phyloP scores from a whole-genome alignment of 2,113 vertebrate genomes.

The Eidolon helvum region DNA sequence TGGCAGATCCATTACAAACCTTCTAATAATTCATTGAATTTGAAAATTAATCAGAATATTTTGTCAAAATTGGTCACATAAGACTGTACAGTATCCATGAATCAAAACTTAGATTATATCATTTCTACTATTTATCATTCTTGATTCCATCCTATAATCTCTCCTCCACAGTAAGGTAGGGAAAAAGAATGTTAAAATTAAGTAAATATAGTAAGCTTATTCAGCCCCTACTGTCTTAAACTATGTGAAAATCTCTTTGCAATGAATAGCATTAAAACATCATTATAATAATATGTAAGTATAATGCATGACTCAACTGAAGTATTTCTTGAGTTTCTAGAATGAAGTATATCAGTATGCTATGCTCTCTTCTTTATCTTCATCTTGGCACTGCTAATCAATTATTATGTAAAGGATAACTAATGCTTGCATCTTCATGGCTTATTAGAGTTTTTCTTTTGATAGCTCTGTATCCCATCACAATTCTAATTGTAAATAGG shows the following conservation, averaged over 20 bases:
- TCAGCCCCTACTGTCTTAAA: not conserved
- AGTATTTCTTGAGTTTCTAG: not conserved
- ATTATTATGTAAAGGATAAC: not conserved
- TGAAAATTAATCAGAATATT: not conserved
- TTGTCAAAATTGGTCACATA: not conserved
- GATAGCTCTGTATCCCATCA: not conserved
- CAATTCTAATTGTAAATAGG: not conserved
- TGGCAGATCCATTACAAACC: not conserved
- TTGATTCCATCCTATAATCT: not conserved
- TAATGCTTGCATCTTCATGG: not conserved
- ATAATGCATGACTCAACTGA: not conserved
- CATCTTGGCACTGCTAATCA: not conserved
- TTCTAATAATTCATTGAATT: not conserved
- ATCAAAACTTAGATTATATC: not conserved
- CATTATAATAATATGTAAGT: not conserved
- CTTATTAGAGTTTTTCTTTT: not conserved
- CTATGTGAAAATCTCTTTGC: not conserved
- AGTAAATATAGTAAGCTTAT: not conserved
- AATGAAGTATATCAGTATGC: not conserved
- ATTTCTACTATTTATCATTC: not conserved
- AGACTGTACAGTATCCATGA: not conserved
- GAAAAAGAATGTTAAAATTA: not conserved
- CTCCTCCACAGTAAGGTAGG: not conserved
- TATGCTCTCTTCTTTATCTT: not conserved
- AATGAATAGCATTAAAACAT: not conserved